Evolutionary conservation across 1,140 invertebrate genomes (phyloP).

Genomic region (Agrilus planipennis): DNA sequence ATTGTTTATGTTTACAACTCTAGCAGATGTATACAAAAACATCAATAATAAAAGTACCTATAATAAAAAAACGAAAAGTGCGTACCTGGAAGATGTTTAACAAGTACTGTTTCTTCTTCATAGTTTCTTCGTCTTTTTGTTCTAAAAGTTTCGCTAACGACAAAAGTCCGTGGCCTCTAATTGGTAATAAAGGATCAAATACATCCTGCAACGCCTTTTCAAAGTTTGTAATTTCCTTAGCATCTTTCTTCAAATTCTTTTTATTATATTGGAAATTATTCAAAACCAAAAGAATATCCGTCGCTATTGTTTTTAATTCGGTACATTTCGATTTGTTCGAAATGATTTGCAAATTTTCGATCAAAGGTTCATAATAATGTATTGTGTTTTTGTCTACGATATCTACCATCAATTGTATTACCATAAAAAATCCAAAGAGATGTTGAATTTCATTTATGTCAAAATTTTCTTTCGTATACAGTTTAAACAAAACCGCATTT

Average conservation of each 20-base stretch:
- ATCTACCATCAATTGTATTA: too few relatives aligned
- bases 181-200: slow-evolving; percentile 61
- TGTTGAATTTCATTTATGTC: too few relatives aligned
- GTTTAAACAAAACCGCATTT: too few relatives aligned
- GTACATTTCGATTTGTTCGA: slow-evolving; percentile 14
- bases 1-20: too few relatives aligned
- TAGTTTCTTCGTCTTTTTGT: slow-evolving; percentile 45
- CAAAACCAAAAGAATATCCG: slow-evolving; percentile 18
- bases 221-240: slow-evolving; percentile 30
- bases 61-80: too few relatives aligned
- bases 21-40: too few relatives aligned
- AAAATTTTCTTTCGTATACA: too few relatives aligned
- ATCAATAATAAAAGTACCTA: too few relatives aligned
- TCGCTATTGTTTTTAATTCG: slow-evolving; percentile 19
- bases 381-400: too few relatives aligned
- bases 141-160: slow-evolving; percentile 59
- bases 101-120: slow-evolving; percentile 52
- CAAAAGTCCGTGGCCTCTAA: slow-evolving; percentile 68
- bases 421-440: too few relatives aligned
- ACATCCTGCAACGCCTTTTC: slow-evolving; percentile 54
- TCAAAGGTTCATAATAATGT: slow-evolving; percentile 17
- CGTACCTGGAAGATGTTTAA: slow-evolving; percentile 60
- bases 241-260: slow-evolving; percentile 26
- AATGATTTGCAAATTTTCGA: slow-evolving; percentile 16
- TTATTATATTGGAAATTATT: slow-evolving; percentile 5